Evolutionary conservation across 2,888 invertebrate species (phyloP), one percentile per base, ranked within the genome.

Genomic region (Ecdyonurus torrentis): DNA sequence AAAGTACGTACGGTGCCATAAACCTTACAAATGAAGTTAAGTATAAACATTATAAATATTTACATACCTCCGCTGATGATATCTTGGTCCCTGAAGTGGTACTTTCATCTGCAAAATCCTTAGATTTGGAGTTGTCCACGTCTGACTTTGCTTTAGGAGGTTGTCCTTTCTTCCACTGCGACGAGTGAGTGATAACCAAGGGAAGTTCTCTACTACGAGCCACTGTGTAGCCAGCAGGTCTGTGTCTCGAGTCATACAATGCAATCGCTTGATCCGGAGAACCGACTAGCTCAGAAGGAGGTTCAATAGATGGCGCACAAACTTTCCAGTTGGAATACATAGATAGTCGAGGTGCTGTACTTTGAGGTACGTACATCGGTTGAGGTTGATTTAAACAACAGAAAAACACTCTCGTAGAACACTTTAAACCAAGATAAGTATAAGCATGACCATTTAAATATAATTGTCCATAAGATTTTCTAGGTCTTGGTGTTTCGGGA

Each of bases 271-370:
- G 78, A 69, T 81, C 81, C 59, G 87, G 83, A 69, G 84, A 81
- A 63, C 86, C 86, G 69, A 83, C 75, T 63, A 82, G 83, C 74
- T 83, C 82, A 68, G 59, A 59, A n/a, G 84, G 83, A 74, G 67
- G 83, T 77, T 73, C 55, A 7, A 7, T 22, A n/a, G 55, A 55
- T 22, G 23, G 25, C 1, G 55, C 18, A 65, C 71, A 79, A 72
- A 87, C 86, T 78, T 87, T 86, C 91, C 96, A 97, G 73, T 95
- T 94, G 62, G 94, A 94, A 74, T 97, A 97, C 96, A 97, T 97
- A 55, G 95, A 96, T 62, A 96, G 77, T 69, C 89, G 90, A 71
- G 90, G 89, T 74, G 89, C 86, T 1, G 87, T 88, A 65, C 76
- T 75, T 60, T 77, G 75, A 22, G 74, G 74, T 64, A 95, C 92